Evolutionary conservation across 2,797 vertebrate species (phyloP), one percentile per base, ranked within the genome.

Genomic region (Cichlasoma orientale): DNA sequence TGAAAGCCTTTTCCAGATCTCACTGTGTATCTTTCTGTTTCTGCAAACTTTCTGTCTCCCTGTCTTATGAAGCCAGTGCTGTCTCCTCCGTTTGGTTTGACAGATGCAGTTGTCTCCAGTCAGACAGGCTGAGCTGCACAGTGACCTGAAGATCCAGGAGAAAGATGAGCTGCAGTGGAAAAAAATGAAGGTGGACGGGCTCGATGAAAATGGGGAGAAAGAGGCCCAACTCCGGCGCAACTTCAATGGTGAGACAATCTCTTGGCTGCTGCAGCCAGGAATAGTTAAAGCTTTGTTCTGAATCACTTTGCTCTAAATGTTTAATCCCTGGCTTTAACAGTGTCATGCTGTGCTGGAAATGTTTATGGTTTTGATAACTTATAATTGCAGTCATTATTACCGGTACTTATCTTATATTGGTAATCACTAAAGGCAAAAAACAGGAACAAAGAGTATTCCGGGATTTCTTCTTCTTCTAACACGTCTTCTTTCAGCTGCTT

Each of bases 121-220:
- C 75, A 95, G 94, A 0, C 93, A 97, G 80, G 94, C 97, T 0
- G 98, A 99, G 92, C 95, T 99, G 61, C 98, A 99, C 78, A 97
- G 97, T 23, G 98, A 99, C 76, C 93, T 99, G 58, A 98, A 97
- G 93, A 96, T 99, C 33, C 98, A 99, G 77, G 98, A 99, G 76
- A 97, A 98, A 82, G 97, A 99, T 8, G 98, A 99, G 82, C 92
- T 99, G 44, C 96, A 94, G 92, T 99, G 97, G 97, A 99, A 99
- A 86, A 99, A 99, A 71, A 68, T 96, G 68, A 99, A 98, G 85
- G 96, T 95, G 0, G 98, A 99, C 72, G 97, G 97, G 0, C 59
- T 98, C 10, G 98, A 99, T 41, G 95, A 97, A 53, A 96, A 96
- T 0, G 98, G 98, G 8, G 97, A 98, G 86, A 97, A 95, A 31